Base-by-base conservation (phyloP, 2,888 invertebrate genomes). In the Cerceris ruficornis region DNA sequence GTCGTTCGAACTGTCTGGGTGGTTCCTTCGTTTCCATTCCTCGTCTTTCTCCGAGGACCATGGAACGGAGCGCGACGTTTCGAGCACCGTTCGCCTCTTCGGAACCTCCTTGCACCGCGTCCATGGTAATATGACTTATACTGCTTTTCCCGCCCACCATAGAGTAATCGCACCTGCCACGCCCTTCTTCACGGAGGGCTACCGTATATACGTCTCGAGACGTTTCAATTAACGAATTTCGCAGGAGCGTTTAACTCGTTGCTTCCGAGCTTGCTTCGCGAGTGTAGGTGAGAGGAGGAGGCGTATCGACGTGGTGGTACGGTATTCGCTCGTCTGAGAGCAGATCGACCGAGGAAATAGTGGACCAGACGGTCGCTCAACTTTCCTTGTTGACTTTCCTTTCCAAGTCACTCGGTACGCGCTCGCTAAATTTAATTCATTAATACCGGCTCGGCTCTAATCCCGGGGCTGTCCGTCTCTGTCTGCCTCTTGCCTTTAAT, bases 181-280 rank as follows among this genome's bases (percentile, higher is more conserved):
- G 86, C 85, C 86, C 69, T 78, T 82, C 70, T 73, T 71, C 52
- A 73, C 58, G 58, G 72, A 69, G 66, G 46, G 75, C 82, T 82
- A 86, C 77, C 80, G 83, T 54, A 14, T 57, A 58, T 50, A 66
- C 43, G 69, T 69, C 39, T 54, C 65, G 76, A 75, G 84, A 90
- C 86, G 80, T 89, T 89, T 89, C 88, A 90, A 89, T 90, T 87
- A 89, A 86, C 82, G 74, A 82, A 86, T 85, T 85, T 84, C 77
- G 78, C 78, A 62, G 65, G 64, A 72, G 58, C 77, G 17, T 61
- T 66, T 8, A 17, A 43, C 60, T 54, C 43, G 49, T 14, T 54
- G 41, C 52, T 49, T 46, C 39, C 41, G 13, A 9, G 46, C 8
- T 39, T 39, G 58, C 50, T 8, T 14, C 17, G 7, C 15, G 15